Conservation (phyloP, 1,140 invertebrate genomes). For the Zaprionus lachaisei region DNA sequence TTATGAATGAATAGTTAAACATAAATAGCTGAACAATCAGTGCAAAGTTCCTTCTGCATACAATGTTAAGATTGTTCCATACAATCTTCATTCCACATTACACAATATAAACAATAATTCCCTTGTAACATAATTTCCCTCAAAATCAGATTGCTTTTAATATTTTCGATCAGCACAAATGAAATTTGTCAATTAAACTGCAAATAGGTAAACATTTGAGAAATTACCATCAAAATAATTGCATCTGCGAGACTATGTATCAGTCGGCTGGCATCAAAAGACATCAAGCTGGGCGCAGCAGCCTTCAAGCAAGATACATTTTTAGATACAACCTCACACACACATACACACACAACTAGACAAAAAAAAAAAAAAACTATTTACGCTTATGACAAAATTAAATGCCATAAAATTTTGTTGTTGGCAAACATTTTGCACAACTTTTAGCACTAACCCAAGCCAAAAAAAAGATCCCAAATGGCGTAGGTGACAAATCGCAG, state of each 20-base stretch:
- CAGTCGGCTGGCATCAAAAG: constrained; percentile 67
- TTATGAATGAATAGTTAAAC: too few species aligned
- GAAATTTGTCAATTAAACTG: constrained; percentile 53
- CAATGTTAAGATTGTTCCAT: too few species aligned
- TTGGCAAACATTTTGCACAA: constrained; percentile 72
- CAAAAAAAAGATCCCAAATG: constrained; percentile 49
- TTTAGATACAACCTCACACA: constrained; percentile 30
- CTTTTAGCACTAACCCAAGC: constrained; percentile 59
- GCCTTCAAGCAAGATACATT: constrained; percentile 56
- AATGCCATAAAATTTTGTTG: constrained; percentile 73
- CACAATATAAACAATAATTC: background rate
- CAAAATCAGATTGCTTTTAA: background rate
- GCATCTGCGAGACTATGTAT: constrained; percentile 53
- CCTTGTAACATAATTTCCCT: background rate
- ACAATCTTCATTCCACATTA: background rate
- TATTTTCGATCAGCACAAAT: constrained; percentile 18
- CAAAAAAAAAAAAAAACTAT: constrained; percentile 65
- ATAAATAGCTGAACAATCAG: too few species aligned
- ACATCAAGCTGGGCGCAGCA: constrained; percentile 55
- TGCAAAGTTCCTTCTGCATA: too few species aligned
- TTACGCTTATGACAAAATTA: constrained; percentile 77
- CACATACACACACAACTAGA: background rate
- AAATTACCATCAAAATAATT: constrained; percentile 72
- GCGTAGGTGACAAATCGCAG: constrained; percentile 70
- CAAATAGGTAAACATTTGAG: constrained; percentile 46